Evolutionary conservation across 1,140 invertebrate species (phyloP).

Genomic region (Vanessa atalanta): DNA sequence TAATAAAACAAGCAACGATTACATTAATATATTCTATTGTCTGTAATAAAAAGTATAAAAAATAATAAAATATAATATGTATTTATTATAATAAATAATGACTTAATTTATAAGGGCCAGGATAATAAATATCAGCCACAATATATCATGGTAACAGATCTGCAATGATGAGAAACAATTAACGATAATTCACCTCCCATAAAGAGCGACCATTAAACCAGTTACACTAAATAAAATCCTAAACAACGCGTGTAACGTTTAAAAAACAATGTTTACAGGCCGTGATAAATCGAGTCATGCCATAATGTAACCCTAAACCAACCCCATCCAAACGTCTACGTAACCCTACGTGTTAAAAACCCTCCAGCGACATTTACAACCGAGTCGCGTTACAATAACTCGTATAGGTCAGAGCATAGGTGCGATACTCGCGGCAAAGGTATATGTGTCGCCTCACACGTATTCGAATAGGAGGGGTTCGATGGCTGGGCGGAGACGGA

Average conservation of each 20-base stretch:
- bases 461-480: conserved; percentile 50
- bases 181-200: conserved; percentile 46
- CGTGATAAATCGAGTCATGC: conserved; percentile 55
- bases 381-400: conserved; percentile 18
- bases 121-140: conserved; percentile 41
- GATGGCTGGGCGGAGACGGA: conserved; percentile 50
- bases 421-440: background rate
- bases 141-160: conserved; percentile 43
- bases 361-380: background rate
- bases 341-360: conserved; percentile 31
- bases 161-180: conserved; percentile 49
- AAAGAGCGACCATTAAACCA: conserved; percentile 44
- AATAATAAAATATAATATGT: too few species aligned
- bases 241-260: conserved; percentile 73
- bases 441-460: conserved; percentile 35
- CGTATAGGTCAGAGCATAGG: conserved; percentile 19
- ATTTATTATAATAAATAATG: conserved; percentile 30
- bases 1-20: background rate
- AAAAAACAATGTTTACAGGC: conserved; percentile 64
- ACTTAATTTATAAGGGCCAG: conserved; percentile 30
- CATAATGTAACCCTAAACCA: conserved; percentile 53
- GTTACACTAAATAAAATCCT: conserved; percentile 64
- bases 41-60: too few species aligned
- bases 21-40: too few species aligned
- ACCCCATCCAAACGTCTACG: conserved; percentile 47